Evolutionary conservation across 2,797 vertebrate species (phyloP).

Genomic region (Eurystomus glaucurus): DNA sequence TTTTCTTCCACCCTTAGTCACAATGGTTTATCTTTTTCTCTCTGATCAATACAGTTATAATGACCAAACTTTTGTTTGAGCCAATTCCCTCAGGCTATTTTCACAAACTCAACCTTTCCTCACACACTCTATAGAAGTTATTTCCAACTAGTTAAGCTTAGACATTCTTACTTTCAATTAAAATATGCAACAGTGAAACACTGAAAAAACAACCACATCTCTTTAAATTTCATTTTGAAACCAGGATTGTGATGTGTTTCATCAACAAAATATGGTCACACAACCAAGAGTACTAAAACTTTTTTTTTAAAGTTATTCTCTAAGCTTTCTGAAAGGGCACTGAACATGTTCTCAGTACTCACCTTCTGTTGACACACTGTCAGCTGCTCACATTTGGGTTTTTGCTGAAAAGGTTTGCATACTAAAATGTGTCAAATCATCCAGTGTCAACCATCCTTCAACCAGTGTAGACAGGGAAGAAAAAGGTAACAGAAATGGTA

Average conservation of each 20-base stretch:
- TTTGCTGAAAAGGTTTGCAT: neutral
- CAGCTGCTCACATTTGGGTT: neutral
- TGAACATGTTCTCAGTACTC: neutral
- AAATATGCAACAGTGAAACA: neutral
- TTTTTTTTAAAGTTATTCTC: neutral
- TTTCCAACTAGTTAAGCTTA: neutral
- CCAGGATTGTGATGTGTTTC: neutral
- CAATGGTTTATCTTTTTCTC: neutral
- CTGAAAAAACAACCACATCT: neutral
- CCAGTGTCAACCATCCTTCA: neutral
- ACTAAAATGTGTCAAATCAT: neutral
- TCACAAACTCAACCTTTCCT: neutral
- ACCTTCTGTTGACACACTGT: neutral
- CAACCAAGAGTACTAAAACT: neutral
- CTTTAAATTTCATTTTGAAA: neutral
- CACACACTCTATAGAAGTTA: fast-evolving
- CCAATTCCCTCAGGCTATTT: neutral
- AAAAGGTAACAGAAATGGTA: neutral
- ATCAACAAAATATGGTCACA: neutral
- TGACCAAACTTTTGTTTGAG: neutral
- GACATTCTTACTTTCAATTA: neutral
- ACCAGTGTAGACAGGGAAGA: neutral
- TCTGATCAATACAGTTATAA: neutral
- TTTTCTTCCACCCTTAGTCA: neutral
- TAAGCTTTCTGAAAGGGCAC: neutral